Percentiles rank a stretch among this genome's conserved stretches.
These are phyloP conservation scores for Balaenoptera acutorostrata DNA, from an alignment of 2,113 vertebrate genomes.

Conservation along the genomic window DNA sequence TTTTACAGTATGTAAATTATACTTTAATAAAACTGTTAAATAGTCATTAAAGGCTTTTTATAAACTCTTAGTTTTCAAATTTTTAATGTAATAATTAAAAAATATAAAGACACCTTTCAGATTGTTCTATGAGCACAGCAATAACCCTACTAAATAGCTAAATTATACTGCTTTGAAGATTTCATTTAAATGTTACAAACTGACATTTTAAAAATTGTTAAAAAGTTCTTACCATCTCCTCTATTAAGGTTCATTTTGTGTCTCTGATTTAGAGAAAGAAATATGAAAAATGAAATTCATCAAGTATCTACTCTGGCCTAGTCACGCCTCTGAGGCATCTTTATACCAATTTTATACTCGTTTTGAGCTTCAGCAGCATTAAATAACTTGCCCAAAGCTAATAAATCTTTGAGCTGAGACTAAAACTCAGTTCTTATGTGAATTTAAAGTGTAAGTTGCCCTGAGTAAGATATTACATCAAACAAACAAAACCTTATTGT, in stretches of 20 bases:
- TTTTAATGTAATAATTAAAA: not conserved
- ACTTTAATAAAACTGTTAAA: conserved; percentile 15
- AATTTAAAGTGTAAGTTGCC: not conserved
- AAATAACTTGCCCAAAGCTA: not conserved
- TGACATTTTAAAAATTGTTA: not conserved
- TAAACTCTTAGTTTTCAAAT: not conserved
- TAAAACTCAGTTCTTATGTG: not conserved
- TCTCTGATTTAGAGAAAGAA: not conserved
- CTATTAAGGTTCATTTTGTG: not conserved
- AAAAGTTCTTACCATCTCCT: not conserved
- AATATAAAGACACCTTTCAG: not conserved
- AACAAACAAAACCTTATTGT: conserved; percentile 25
- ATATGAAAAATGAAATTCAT: not conserved
- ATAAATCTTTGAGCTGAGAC: not conserved
- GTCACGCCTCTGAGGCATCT: not conserved
- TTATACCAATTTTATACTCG: not conserved
- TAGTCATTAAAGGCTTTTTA: not conserved
- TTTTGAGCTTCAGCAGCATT: not conserved
- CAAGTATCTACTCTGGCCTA: not conserved
- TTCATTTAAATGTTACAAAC: not conserved
- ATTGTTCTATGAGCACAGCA: not conserved
- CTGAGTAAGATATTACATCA: not conserved
- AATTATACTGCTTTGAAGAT: not conserved
- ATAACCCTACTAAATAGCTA: not conserved
- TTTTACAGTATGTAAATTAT: not conserved